phyloP scores from a whole-genome alignment of 2,113 vertebrate genomes.

The Sapajus apella region DNA sequence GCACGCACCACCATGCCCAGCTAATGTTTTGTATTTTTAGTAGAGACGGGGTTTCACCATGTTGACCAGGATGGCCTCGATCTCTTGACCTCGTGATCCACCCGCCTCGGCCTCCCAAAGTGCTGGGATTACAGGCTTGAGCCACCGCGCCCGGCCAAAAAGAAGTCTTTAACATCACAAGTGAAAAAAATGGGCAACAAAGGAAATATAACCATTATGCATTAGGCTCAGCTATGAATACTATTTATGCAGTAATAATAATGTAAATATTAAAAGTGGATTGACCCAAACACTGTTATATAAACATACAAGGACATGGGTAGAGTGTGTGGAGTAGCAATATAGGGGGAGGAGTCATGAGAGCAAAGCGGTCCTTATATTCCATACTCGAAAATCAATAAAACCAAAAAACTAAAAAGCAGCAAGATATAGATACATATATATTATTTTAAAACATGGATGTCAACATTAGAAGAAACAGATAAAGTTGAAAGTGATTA shows the following conservation, averaged over 20 bases:
- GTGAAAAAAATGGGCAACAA: neutral
- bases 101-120: too few species aligned
- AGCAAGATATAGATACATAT: neutral
- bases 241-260: neutral
- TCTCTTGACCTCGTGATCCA: too few species aligned
- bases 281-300: neutral
- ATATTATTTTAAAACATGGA: neutral
- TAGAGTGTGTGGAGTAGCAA: neutral
- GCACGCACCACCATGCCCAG: too few species aligned
- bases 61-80: too few species aligned
- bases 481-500: neutral
- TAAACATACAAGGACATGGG: neutral
- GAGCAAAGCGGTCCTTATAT: neutral
- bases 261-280: conserved; percentile 8
- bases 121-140: too few species aligned
- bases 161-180: neutral
- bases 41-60: too few species aligned
- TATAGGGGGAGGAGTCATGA: neutral
- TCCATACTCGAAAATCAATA: neutral
- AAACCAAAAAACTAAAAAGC: neutral
- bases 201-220: neutral
- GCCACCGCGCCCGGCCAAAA: too few species aligned
- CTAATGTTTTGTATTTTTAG: too few species aligned
- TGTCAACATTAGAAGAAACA: neutral
- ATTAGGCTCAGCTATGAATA: neutral